Base-by-base conservation (phyloP, 2,113 vertebrate genomes). In the Calonectris borealis region DNA sequence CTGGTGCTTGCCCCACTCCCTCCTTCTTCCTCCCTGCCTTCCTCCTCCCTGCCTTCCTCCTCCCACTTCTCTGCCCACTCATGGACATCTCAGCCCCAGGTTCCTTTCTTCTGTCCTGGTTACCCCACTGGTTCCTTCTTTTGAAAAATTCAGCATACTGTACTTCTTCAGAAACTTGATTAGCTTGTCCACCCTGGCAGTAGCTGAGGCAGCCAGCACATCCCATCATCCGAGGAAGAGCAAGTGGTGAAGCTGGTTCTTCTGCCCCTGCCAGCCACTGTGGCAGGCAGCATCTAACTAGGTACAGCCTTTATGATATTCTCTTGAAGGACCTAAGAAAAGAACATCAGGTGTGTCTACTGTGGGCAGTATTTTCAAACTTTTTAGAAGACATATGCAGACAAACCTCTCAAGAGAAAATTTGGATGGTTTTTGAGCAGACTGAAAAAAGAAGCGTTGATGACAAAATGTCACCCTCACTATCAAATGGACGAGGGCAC, bases 151-250 rank as follows among this genome's bases (percentile, higher is more conserved):
- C n/a, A 71, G 8, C 12, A 26, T 8, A 11, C 14, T 16, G 3
- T 29, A 52, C 25, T 38, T 48, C 58, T 46, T 70, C 51, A 85
- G 65, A 29, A 85, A 38, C 18, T n/a, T 51, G 3, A 51, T 65
- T 26, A 40, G 2, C 31, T 78, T 54, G 19, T 82, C 29, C 38
- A 42, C 19, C 42, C 46, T 82, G n/a, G 9, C 20, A 79, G 32
- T 1, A 36, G 21, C 32, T 51, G 57, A 64, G 27, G 38, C 42
- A 89, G 8, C 10, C 62, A 83, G 55, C 62, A 49, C 16, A 73
- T 1, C 6, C 3, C 19, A 42, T 6, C 42, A 25, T 5, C 13
- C 0, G 1, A 82, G 13, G 29, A 72, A n/a, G 13, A 82, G 7
- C 1, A 2, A 64, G 13, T 3, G 13, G 1, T 49, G n/a, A 71